Evolutionary conservation across 2,113 vertebrate genomes (phyloP).

Genomic region (Albula glossodonta): DNA sequence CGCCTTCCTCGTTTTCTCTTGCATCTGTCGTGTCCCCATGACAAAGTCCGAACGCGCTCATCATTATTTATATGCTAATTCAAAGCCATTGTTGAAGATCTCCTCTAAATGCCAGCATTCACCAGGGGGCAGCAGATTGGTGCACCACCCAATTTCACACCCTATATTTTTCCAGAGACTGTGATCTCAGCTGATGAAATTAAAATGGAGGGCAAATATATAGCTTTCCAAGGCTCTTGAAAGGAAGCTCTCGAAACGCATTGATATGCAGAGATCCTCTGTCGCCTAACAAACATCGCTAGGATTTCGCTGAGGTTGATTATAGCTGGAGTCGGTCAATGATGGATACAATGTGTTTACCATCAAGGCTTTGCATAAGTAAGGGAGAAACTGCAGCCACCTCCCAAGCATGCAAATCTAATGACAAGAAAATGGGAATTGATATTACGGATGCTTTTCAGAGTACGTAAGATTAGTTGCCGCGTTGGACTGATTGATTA

Average conservation of each 20-base stretch:
- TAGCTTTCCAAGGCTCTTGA: neutral
- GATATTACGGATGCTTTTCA: neutral
- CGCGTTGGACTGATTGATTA: neutral
- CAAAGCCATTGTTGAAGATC: neutral
- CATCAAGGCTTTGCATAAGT: no score
- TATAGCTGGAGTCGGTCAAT: neutral
- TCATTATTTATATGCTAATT: conserved; percentile 6
- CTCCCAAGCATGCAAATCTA: neutral
- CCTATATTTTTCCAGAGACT: neutral
- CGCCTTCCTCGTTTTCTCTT: neutral
- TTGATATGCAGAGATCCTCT: neutral
- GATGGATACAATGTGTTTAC: no score
- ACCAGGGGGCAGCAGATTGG: neutral
- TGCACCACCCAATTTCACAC: neutral
- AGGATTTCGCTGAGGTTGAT: neutral
- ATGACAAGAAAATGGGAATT: neutral
- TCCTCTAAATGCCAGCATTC: neutral
- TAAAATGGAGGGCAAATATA: neutral
- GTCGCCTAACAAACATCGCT: neutral
- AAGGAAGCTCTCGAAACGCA: neutral
- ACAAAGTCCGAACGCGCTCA: neutral
- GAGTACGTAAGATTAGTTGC: neutral
- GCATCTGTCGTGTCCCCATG: neutral
- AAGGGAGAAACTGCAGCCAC: no score
- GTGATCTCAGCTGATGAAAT: neutral